Conservation (phyloP, 2,888 invertebrate species). For the Chalcis sispes region DNA sequence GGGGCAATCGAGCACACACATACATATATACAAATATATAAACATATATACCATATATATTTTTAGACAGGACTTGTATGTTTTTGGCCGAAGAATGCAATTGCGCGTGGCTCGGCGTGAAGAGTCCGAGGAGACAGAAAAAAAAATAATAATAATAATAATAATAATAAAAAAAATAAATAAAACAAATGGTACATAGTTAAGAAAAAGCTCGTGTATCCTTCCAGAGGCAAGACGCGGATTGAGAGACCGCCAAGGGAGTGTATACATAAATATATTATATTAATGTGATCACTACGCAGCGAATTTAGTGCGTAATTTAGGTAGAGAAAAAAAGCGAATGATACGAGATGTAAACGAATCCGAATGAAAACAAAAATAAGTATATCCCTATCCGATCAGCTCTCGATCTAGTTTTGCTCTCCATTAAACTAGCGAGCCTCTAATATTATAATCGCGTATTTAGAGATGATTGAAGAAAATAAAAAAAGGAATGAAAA, state of each 20-base stretch:
- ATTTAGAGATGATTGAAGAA: slow-evolving; percentile 35
- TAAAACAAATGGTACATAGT: no score
- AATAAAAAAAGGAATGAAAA: no score
- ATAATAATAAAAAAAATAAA: slow-evolving; percentile 17
- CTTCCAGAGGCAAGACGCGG: slow-evolving; percentile 58
- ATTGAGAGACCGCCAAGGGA: slow-evolving; percentile 58
- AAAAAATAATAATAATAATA: slow-evolving; percentile 32
- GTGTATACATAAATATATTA: slow-evolving; percentile 62
- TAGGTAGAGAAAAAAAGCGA: slow-evolving; percentile 38
- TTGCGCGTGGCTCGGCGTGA: slow-evolving; percentile 52
- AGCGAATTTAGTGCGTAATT: slow-evolving; percentile 58
- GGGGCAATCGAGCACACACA: slow-evolving; percentile 60
- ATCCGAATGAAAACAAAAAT: slow-evolving; percentile 23
- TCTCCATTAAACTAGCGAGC: slow-evolving; percentile 57
- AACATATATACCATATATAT: slow-evolving; percentile 65
- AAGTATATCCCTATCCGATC: slow-evolving; percentile 49
- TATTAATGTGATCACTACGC: slow-evolving; percentile 56
- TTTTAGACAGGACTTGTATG: slow-evolving; percentile 68
- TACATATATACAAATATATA: slow-evolving; percentile 59
- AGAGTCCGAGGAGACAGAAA: slow-evolving; percentile 45
- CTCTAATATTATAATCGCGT: slow-evolving; percentile 50
- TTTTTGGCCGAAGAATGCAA: slow-evolving; percentile 62
- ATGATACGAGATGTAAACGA: slow-evolving; percentile 12
- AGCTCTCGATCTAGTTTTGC: slow-evolving; percentile 58
- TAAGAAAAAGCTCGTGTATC: slow-evolving; percentile 50